Evolutionary conservation across 2,113 vertebrate species (phyloP).

Genomic region (Phoenicopterus ruber): DNA sequence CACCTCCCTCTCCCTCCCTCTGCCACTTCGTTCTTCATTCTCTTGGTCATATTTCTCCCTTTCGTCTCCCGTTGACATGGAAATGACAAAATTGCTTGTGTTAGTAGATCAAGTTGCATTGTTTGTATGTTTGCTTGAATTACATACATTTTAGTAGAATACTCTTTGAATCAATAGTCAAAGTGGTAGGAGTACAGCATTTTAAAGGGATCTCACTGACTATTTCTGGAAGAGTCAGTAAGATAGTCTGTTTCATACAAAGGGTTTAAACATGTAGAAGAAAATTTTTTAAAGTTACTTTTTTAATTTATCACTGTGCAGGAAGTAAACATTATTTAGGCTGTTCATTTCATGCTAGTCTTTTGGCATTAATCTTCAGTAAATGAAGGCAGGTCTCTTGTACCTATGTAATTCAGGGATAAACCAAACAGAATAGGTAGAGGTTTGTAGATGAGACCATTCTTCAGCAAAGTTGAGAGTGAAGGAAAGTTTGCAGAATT

Average conservation of each 20-base stretch:
- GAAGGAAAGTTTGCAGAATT: neutral
- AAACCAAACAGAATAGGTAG: neutral
- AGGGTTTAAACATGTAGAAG: neutral
- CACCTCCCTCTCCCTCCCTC: rapidly evolving
- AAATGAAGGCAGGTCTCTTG: neutral
- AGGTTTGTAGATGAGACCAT: neutral
- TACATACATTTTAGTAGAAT: neutral
- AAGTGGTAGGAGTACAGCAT: neutral
- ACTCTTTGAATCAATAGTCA: neutral
- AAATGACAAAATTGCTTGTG: neutral
- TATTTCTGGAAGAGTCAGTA: neutral
- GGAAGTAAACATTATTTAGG: neutral
- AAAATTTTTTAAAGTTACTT: neutral
- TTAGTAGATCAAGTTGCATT: neutral
- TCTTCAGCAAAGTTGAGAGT: neutral
- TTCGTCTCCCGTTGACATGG: neutral
- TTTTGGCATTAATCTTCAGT: neutral
- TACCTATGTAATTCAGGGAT: neutral
- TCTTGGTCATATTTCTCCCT: neutral
- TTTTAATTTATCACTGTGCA: neutral
- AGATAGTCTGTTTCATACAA: neutral
- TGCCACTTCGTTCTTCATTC: neutral
- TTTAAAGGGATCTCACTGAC: neutral
- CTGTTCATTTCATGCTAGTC: neutral
- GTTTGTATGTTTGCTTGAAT: neutral